Base-by-base conservation (phyloP, 2,888 invertebrate species). In the Nycteola revayana region DNA sequence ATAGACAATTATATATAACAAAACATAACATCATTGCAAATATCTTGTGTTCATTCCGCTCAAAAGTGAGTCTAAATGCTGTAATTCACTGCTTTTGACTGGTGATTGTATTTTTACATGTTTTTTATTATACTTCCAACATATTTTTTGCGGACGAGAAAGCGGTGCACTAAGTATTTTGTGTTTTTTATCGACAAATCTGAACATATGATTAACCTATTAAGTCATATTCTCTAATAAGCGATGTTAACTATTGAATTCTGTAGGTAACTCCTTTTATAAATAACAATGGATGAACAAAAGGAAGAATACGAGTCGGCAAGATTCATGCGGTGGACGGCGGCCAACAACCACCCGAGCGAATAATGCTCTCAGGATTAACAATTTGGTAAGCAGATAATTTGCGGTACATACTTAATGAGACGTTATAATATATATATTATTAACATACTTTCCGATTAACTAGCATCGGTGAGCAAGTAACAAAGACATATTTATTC, bases 261-360 rank as follows among this genome's bases (percentile, higher is more conserved):
- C n/a, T n/a, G n/a, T n/a, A n/a, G n/a, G n/a, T n/a, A n/a, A 32
- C 30, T 33, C 52, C 47, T 47, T 60, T 65, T 75, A 79, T 77
- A 76, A 77, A 81, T 79, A 79, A 70, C 69, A 69, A 70, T 68
- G 65, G 75, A 77, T 80, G 78, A 76, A 76, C 75, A 77, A 75
- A 69, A 60, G 55, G 61, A 59, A 54, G 64, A 60, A 66, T 61
- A 66, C 55, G 60, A 53, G 45, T 56, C 52, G 36, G 43, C 45
- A 67, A 72, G 69, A 75, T 66, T 66, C 70, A 79, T 69, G 66
- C 53, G 61, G 74, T 82, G 81, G 79, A 75, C 64, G 58, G 18
- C 49, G 49, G 82, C 85, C 84, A 85, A 85, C 55, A 74, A 64
- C 63, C 72, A 69, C 47, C 66, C 48, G 48, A 59, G 67, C 80